Evolutionary conservation across 2,888 invertebrate genomes (phyloP), one percentile per base, ranked within the genome.

Genomic region (Dasypogon diadema): DNA sequence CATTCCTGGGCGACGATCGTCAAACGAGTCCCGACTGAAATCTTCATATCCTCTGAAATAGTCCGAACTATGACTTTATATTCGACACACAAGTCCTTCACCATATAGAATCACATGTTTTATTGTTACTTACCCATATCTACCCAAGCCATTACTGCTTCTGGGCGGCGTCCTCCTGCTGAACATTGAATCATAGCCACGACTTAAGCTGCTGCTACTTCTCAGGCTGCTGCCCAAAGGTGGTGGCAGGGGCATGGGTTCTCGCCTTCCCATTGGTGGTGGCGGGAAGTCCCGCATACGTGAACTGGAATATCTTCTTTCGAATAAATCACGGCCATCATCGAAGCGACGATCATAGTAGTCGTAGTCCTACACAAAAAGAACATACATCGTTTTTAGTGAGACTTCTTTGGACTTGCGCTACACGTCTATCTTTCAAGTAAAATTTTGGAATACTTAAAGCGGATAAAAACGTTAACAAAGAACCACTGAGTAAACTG

Each of bases 1-100:
- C 89, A 93, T 90, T 68, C 85, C 86, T 16, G 85, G 82, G 81
- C 86, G 91, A 86, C 94, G 91, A 83, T 95, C 94, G 87, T 95
- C 94, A 87, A 94, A 95, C 60, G 93, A 92, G 87, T 95, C 94
- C 80, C 94, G 89, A 87, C 94, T 94, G 86, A 94, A 95, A 87
- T 94, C 94, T 87, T 95, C 94, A 87, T 93, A 94, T 89, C 93
- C 92, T 82, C 92, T 91, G 88, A 85, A 79, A 70, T 80, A 26
- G 2, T 14, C 18, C n/a, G n/a, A n/a, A n/a, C n/a, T n/a, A n/a
- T n/a, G n/a, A n/a, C n/a, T n/a, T n/a, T n/a, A n/a, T n/a, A n/a
- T n/a, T n/a, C n/a, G n/a, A n/a, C n/a, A n/a, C n/a, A n/a, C n/a
- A n/a, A n/a, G n/a, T n/a, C n/a, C n/a, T n/a, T n/a, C 46, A 22